A percentile compares a stretch with the other conserved stretches of the same genome.
These are phyloP conservation scores for Carettochelys insculpta DNA, from an alignment of 2,113 vertebrate species.

Conservation along the genomic window DNA sequence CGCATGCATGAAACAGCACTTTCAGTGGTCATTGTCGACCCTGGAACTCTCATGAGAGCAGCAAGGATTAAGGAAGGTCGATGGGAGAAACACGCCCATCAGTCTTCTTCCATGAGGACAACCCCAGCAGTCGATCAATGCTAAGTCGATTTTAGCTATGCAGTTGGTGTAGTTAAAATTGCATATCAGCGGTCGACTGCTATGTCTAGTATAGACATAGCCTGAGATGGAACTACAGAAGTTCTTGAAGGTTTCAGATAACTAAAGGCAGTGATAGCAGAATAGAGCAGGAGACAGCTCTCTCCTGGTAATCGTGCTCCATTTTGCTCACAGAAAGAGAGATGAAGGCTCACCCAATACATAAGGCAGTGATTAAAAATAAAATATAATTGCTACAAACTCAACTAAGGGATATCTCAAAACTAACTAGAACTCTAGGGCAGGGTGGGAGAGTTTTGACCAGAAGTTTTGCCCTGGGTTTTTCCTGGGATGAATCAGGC, in stretches of 20 bases:
- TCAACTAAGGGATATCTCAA: not conserved
- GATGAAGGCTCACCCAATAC: not conserved
- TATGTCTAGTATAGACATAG: too few relatives aligned
- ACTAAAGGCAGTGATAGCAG: not conserved
- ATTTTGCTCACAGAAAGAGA: not conserved
- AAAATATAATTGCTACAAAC: not conserved
- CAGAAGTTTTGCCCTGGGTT: not conserved
- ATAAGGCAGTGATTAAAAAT: not conserved
- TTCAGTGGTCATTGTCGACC: too few relatives aligned
- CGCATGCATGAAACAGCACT: too few relatives aligned
- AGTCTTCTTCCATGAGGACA: too few relatives aligned
- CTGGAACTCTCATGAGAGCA: too few relatives aligned
- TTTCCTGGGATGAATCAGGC: too few relatives aligned
- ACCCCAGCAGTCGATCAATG: too few relatives aligned
- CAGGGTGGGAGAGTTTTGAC: not conserved
- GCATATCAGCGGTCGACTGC: too few relatives aligned
- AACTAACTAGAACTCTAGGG: not conserved
- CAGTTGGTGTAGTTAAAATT: too few relatives aligned
- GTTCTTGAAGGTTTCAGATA: not conserved
- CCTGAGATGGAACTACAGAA: not conserved
- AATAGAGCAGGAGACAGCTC: not conserved
- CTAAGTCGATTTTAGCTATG: too few relatives aligned
- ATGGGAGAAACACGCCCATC: too few relatives aligned
- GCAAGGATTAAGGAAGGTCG: too few relatives aligned
- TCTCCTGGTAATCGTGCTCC: not conserved